phyloP scores from a whole-genome alignment of 2,888 invertebrate species.

The Agonum fuliginosum region DNA sequence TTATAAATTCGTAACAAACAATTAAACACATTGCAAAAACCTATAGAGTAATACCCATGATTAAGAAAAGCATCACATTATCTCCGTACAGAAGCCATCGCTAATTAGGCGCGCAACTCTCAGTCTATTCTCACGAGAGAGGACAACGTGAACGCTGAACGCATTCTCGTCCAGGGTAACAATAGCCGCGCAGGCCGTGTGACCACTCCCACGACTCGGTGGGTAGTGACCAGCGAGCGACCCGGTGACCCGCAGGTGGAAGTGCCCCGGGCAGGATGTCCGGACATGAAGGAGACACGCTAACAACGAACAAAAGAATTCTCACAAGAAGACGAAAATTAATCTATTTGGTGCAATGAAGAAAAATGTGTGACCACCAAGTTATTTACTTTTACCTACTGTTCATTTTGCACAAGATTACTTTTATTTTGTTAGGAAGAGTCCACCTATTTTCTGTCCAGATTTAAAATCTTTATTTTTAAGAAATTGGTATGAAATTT shows the following conservation, averaged over 20 bases:
- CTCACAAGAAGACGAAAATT: background rate
- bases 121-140: constrained; percentile 24
- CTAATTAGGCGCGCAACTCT: constrained; percentile 19
- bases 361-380: too few species aligned
- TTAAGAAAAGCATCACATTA: background rate
- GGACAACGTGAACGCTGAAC: constrained; percentile 16
- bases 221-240: constrained; percentile 37
- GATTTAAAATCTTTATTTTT: too few species aligned
- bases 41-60: background rate
- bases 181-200: constrained; percentile 31
- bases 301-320: background rate
- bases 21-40: constrained; percentile 2
- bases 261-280: constrained; percentile 17
- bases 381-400: too few species aligned
- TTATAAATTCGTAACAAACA: background rate
- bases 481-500: too few species aligned
- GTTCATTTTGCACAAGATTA: too few species aligned
- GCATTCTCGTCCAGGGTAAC: constrained; percentile 3
- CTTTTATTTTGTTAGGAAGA: too few species aligned
- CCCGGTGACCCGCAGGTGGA: constrained; percentile 21
- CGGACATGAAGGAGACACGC: constrained; percentile 11
- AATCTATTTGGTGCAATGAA: background rate
- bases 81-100: background rate
- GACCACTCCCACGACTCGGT: constrained; percentile 42
- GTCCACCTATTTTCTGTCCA: too few species aligned